Conservation (phyloP, 2,113 vertebrate species). For the Illadopsis cleaveri region DNA sequence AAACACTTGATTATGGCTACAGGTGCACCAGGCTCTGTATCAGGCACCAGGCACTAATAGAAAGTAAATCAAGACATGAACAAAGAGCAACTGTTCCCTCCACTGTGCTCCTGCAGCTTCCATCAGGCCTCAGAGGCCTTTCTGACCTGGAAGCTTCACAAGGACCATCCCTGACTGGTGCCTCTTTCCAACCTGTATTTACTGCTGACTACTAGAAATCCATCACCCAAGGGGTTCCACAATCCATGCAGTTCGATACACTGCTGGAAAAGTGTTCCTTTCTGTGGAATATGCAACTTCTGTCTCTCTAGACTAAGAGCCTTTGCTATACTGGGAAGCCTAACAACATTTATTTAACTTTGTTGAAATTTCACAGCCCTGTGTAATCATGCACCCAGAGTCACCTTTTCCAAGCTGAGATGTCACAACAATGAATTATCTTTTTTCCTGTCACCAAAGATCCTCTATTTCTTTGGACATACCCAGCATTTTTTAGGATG, state of each 20-base stretch:
- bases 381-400: background rate
- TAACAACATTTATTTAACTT: background rate
- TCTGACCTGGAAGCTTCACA: background rate
- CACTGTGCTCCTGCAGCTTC: background rate
- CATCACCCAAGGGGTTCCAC: background rate
- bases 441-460: background rate
- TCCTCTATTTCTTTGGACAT: background rate
- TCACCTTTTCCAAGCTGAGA: background rate
- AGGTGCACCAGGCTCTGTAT: background rate
- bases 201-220: background rate
- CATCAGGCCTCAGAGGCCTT: background rate
- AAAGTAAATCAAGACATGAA: background rate
- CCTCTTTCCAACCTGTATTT: background rate
- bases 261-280: background rate
- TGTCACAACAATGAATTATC: background rate
- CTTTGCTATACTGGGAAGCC: background rate
- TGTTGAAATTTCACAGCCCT: background rate
- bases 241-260: background rate
- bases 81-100: background rate
- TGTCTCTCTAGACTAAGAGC: background rate
- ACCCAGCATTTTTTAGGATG: background rate
- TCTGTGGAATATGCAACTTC: background rate
- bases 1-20: background rate
- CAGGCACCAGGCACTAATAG: background rate
- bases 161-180: background rate